These are phyloP conservation scores for Paramuricea clavata DNA, from an alignment of 92 coral and sea anemone genomes.

Conservation along the genomic window DNA sequence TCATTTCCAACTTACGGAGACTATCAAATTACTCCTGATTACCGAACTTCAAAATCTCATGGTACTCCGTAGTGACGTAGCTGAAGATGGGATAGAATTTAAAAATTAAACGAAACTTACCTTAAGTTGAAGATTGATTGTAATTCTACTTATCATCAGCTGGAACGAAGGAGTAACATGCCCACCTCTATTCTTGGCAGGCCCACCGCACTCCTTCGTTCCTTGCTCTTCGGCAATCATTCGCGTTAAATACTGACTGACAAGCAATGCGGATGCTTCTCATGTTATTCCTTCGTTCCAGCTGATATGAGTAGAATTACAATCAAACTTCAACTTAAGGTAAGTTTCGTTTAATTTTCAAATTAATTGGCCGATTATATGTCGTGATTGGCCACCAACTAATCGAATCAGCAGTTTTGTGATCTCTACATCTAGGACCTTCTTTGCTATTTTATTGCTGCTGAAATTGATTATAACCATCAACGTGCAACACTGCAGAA, in stretches of 20 bases:
- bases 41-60: background rate
- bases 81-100: background rate
- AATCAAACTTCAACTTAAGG: constrained; percentile 40
- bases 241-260: constrained; percentile 30
- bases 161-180: constrained; percentile 29
- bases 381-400: too few species aligned
- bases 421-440: too few species aligned
- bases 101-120: constrained; percentile 3
- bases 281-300: constrained; percentile 45
- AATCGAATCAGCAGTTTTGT: too few species aligned
- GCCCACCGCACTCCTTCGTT: constrained; percentile 12
- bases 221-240: too few species aligned
- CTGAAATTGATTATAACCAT: too few species aligned
- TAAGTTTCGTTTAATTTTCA: constrained; percentile 44
- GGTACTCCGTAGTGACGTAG: background rate
- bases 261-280: constrained; percentile 35
- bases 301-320: constrained; percentile 22
- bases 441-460: too few species aligned
- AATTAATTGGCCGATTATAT: too few species aligned
- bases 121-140: background rate
- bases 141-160: constrained; percentile 26
- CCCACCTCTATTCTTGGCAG: background rate
- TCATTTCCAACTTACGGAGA: constrained; percentile 9
- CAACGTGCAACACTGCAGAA: too few species aligned
- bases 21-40: background rate